Evolutionary conservation across 30 jellyfish, hydroid and myxozoan genomes (phyloP), one percentile per base, ranked within the genome.

Genomic region (Turritopsis rubra): DNA sequence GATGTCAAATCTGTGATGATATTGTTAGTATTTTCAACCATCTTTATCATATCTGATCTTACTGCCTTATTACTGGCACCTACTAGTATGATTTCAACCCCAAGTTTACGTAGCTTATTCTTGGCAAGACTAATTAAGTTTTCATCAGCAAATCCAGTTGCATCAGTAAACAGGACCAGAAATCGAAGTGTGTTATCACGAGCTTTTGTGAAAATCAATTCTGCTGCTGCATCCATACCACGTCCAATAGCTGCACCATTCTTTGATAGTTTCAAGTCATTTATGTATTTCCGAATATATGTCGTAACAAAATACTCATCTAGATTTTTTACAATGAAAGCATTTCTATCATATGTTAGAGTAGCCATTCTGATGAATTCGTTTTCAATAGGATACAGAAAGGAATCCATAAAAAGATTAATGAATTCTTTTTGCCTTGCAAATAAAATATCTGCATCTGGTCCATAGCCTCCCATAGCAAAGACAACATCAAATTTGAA

Each of bases 391-490:
- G 88, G 93, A 53, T 86, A 79, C 23, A 83, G 93, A 73, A 72
- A 90, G 8, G 97, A 86, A n/a, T 86, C 89, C 65, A 90, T n/a
- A 80, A 90, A 90, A 0, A 90, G 78, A 5, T 13, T 23, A 71
- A 90, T 81, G 75, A 90, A 83, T 54, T 90, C 95, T 53, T 86
- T 90, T 74, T 90, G 97, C 60, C 82, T 79, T 53, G 73, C 27
- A 82, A 86, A 84, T 52, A 90, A 76, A 31, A 88, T 95, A 20
- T 80, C 86, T 13, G 95, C 93, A 68, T 90, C 97, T 18, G 90
- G 90, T 29, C 95, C 93, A 65, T 90, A 86, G 0, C 80, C 97
- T 16, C 97, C 97, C 31, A 90, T 83, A 73, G 96, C 96, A 75
- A 90, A 90, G 20, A 90, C 97, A 71, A 90, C 79, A 71, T 90